These are phyloP conservation scores for Eupithecia centaureata DNA, from an alignment of 2,888 invertebrate genomes.

Conservation along the genomic window DNA sequence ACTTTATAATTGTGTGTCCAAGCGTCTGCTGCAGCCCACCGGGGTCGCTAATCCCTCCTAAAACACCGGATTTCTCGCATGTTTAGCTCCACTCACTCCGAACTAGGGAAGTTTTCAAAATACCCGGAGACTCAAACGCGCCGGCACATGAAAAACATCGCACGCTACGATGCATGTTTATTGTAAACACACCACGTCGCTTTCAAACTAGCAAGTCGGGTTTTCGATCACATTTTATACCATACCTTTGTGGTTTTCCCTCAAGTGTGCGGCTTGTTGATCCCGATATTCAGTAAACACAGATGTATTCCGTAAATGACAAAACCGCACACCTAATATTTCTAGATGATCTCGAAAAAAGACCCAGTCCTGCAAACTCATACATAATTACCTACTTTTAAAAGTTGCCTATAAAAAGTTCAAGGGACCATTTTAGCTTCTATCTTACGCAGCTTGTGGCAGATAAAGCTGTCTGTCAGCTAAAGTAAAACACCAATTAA, in stretches of 20 bases:
- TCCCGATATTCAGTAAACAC: neutral
- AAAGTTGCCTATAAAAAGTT: too few relatives aligned
- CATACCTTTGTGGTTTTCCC: neutral
- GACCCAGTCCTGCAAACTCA: too few relatives aligned
- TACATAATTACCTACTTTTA: too few relatives aligned
- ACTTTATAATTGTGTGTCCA: slow-evolving; percentile 41
- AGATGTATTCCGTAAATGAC: neutral
- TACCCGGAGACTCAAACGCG: slow-evolving; percentile 47
- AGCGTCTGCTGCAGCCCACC: slow-evolving; percentile 55
- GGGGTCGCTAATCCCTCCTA: slow-evolving; percentile 50
- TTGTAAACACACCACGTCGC: slow-evolving; percentile 45
- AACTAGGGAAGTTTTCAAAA: slow-evolving; percentile 52
- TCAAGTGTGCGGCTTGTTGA: neutral
- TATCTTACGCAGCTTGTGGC: slow-evolving; percentile 57
- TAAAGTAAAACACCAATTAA: slow-evolving; percentile 73
- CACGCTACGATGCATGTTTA: slow-evolving; percentile 44
- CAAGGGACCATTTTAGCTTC: slow-evolving; percentile 48
- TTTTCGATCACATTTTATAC: neutral
- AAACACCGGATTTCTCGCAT: slow-evolving; percentile 51
- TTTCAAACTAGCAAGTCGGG: slow-evolving; percentile 17
- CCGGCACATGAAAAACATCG: slow-evolving; percentile 43
- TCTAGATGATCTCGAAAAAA: too few relatives aligned
- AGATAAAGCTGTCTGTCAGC: slow-evolving; percentile 50
- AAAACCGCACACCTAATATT: slow-evolving; percentile 8
- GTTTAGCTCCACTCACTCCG: slow-evolving; percentile 43